Evolutionary conservation across 2,797 vertebrate genomes (phyloP).

Genomic region (Rallus crepitans): DNA sequence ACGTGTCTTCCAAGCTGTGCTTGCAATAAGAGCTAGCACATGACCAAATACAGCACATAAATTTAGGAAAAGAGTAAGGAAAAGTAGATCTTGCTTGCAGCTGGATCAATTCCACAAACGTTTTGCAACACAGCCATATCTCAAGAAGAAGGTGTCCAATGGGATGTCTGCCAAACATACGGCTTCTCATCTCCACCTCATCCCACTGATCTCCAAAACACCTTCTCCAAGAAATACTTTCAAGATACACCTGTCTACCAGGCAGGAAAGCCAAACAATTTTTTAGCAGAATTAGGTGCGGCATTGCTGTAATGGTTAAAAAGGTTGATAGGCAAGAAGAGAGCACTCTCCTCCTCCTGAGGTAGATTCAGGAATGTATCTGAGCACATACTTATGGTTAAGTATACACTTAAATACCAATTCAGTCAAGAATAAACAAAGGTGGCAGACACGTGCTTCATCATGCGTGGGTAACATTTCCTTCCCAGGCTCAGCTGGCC

Average conservation of each 20-base stretch:
- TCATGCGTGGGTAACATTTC: background rate
- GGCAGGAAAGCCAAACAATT: background rate
- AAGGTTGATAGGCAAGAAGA: fast-evolving
- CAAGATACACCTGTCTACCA: background rate
- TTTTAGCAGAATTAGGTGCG: background rate
- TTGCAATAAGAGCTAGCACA: background rate
- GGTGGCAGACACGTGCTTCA: background rate
- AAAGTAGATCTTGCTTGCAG: background rate
- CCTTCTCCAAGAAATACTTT: background rate
- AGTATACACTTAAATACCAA: background rate
- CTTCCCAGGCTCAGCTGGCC: background rate
- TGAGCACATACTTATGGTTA: background rate
- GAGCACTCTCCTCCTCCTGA: background rate
- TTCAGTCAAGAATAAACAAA: background rate
- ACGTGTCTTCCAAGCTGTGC: background rate
- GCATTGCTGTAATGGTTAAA: background rate
- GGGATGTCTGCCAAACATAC: background rate
- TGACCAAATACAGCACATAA: background rate
- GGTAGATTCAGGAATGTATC: background rate
- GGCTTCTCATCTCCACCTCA: background rate
- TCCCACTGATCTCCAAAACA: background rate
- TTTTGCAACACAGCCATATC: background rate
- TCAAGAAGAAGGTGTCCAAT: background rate
- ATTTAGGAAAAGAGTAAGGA: background rate
- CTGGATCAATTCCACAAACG: background rate